Base-by-base conservation (phyloP, 1,140 invertebrate genomes). In the Euschistus heros region DNA sequence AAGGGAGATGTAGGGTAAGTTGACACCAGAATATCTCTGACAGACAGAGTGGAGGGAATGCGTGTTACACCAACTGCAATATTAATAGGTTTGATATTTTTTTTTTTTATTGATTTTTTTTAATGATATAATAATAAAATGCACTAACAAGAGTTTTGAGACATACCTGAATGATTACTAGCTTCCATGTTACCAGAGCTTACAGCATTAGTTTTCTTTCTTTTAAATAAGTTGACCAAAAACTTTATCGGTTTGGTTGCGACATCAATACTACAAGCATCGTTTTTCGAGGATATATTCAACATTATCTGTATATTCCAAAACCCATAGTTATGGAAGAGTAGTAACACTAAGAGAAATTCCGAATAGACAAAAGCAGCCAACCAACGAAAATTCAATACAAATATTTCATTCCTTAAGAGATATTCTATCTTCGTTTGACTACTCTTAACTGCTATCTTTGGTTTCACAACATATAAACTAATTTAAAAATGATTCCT, bases 11-110 rank as follows among this genome's bases (percentile, higher is more conserved):
- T 62, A 20, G 71, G 69, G 63, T 77, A 77, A 33, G 77, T 76
- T 69, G 77, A 77, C 33, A 79, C 73, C 27, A 77, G 72, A 10
- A 80, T 75, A 67, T 80, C 79, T 37, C 78, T 75, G 33, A 80
- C 78, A 67, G 78, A 80, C 69, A 80, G 69, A 47, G 75, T 79
- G 66, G 79, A 79, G 27, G 77, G 78, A 66, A 80, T 78, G 70
- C 77, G 74, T 59, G 77, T 67, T 15, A 70, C 69, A 59, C 64
- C 62, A 33, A 68, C 67, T 62, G 20, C 7, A 62, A 62, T 44
- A 20, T 4, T 13, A 57, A 33, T 27, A 52, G n/a, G 8, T 13
- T 42, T n/a, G 15, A 61, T 18, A 44, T 46, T 52, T 14, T 18
- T 15, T 22, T 10, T 8, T n/a, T 27, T 0, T 0, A 33, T 24